Evolutionary conservation across 1,140 invertebrate genomes (phyloP), one percentile per base, ranked within the genome.

Genomic region (Phthorimaea operculella): DNA sequence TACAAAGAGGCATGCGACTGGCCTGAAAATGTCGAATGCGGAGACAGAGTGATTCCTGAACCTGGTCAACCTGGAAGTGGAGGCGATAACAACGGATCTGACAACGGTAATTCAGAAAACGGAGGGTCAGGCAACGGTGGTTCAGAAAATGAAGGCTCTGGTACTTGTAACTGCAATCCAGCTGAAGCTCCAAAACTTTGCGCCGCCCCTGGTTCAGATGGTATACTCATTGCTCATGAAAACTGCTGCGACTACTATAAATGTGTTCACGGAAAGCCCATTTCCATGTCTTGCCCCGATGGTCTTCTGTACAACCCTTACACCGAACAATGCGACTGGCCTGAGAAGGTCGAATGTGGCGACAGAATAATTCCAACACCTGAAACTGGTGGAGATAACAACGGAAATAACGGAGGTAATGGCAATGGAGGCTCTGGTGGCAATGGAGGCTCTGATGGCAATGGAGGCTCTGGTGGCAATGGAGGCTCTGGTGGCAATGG

Each of bases 221-320:
- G 66, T 10, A 44, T 63, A 8, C 50, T 71, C 9, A 45, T 78
- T 4, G 66, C 75, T 10, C 71, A 78, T 39, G 72, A 72, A 57
- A 59, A 70, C 15, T 75, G 72, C 47, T 68, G 70, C 17, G 33
- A 74, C n/a, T 78, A 71, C 44, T 75, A 71, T 21, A 62, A 56
- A 44, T 77, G 75, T 49, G 16, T 21, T 45, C 12, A 61, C 8
- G 64, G 65, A 9, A 33, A 21, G 11, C 66, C 66, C 12, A 42
- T 63, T 11, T n/a, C 60, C 12, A 14, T 63, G 1, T 39, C 11
- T 0, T 74, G 71, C 42, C 59, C 58, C 8, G 10, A 8, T n/a
- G 51, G 42, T 1, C 49, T 69, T 8, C 44, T 66, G 0, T 76
- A 63, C 33, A 70, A 72, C 45, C 63, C 70, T n/a, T 16, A 42